phyloP scores from a whole-genome alignment of 2,888 invertebrate genomes.

The Platycheirus rosarum region DNA sequence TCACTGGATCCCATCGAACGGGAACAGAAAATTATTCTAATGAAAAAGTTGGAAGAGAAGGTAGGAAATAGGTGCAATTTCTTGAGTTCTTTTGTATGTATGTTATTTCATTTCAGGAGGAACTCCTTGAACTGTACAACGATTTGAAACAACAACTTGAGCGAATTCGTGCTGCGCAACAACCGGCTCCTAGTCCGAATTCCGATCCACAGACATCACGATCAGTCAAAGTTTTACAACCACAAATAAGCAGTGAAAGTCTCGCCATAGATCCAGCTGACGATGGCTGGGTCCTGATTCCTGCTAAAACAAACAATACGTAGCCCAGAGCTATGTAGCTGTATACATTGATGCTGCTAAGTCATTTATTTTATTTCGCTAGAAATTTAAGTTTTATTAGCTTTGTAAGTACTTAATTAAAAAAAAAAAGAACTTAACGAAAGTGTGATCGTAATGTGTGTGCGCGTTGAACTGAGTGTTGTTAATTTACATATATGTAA shows the following conservation, averaged over 20 bases:
- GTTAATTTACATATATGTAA: slow-evolving; percentile 13
- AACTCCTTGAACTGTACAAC: slow-evolving; percentile 79
- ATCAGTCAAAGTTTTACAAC: slow-evolving; percentile 26
- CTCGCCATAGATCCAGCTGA: slow-evolving; percentile 75
- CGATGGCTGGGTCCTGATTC: slow-evolving; percentile 81
- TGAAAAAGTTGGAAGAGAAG: slow-evolving; percentile 81
- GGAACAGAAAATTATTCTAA: slow-evolving; percentile 79
- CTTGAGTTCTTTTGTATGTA: not conserved
- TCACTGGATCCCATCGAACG: slow-evolving; percentile 80
- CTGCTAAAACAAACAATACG: slow-evolving; percentile 79
- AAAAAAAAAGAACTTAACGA: slow-evolving; percentile 27
- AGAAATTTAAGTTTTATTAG: slow-evolving; percentile 64
- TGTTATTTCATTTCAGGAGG: slow-evolving; percentile 76
- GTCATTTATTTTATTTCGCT: slow-evolving; percentile 66
- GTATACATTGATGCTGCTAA: slow-evolving; percentile 55
- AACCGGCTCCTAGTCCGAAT: slow-evolving; percentile 22
- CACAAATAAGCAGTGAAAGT: slow-evolving; percentile 46
- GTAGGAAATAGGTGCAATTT: slow-evolving; percentile 70
- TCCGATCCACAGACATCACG: slow-evolving; percentile 61
- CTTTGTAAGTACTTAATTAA: slow-evolving; percentile 63
- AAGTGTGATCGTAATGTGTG: slow-evolving; percentile 42
- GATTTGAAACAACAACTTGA: slow-evolving; percentile 80
- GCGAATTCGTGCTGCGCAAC: slow-evolving; percentile 77
- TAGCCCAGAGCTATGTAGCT: slow-evolving; percentile 75
- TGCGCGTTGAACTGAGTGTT: slow-evolving; percentile 57